phyloP scores from a whole-genome alignment of 2,888 invertebrate species.

The Schizotus pectinicornis region DNA sequence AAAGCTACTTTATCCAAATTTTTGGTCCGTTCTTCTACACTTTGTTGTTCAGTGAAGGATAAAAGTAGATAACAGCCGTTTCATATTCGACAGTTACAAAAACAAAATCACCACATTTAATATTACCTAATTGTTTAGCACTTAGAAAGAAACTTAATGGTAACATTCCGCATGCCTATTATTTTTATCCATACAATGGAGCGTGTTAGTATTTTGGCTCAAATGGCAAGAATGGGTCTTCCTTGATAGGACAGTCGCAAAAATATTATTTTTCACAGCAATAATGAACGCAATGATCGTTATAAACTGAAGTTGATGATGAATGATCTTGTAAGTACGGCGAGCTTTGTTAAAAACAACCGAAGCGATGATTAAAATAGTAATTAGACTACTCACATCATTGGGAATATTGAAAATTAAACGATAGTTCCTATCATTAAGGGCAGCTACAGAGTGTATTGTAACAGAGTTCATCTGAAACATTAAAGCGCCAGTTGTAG shows the following conservation, averaged over 20 bases:
- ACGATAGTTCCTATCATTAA: conserved; percentile 7
- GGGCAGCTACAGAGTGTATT: conserved; percentile 5
- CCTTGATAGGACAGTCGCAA: no score
- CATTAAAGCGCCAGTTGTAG: conserved; percentile 9
- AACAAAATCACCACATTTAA: no score
- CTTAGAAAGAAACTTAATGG: neutral
- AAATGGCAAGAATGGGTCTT: no score
- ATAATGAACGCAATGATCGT: neutral
- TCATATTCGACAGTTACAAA: no score
- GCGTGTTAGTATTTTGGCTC: no score
- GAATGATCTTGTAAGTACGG: no score
- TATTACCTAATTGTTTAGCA: neutral
- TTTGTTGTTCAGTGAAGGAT: no score
- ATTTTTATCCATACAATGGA: no score
- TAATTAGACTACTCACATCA: conserved; percentile 7
- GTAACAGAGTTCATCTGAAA: conserved; percentile 5
- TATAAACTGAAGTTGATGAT: neutral
- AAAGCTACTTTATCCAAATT: no score
- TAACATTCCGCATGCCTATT: no score
- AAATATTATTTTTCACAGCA: neutral
- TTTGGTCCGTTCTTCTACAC: no score
- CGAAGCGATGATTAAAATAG: conserved; percentile 3
- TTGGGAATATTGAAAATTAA: conserved; percentile 8
- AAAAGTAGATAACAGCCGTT: no score
- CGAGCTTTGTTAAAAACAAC: conserved; percentile 3